phyloP scores from a whole-genome alignment of 2,888 invertebrate species.

The Baccha elongata region DNA sequence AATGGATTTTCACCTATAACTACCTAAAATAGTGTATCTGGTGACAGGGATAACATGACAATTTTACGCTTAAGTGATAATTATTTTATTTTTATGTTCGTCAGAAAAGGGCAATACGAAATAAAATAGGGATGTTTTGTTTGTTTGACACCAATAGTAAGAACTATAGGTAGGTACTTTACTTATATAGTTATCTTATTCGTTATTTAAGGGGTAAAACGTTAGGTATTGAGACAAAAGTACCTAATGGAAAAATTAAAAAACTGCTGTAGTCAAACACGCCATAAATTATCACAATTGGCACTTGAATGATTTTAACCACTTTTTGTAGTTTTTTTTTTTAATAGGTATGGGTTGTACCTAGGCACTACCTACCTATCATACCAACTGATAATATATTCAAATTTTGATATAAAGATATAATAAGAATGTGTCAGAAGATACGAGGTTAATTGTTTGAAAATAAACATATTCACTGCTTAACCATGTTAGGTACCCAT shows the following conservation, averaged over 20 bases:
- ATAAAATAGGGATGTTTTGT: constrained; percentile 25
- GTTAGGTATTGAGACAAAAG: too few relatives aligned
- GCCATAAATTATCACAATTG: constrained; percentile 77
- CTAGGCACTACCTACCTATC: too few relatives aligned
- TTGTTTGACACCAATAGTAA: constrained; percentile 15
- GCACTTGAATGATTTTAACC: constrained; percentile 37
- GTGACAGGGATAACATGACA: constrained; percentile 76
- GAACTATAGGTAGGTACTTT: neutral
- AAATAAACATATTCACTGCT: constrained; percentile 28
- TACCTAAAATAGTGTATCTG: constrained; percentile 23
- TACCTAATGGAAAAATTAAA: constrained; percentile 26
- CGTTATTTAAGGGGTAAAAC: neutral
- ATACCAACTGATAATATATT: constrained; percentile 47
- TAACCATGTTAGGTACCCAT: too few relatives aligned
- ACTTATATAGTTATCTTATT: too few relatives aligned
- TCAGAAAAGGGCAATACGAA: constrained; percentile 6
- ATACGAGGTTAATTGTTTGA: constrained; percentile 46
- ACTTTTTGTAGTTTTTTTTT: constrained; percentile 8
- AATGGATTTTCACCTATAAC: constrained; percentile 5
- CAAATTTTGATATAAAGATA: constrained; percentile 63
- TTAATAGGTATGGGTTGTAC: too few relatives aligned
- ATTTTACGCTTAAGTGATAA: constrained; percentile 81
- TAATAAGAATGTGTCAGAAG: too few relatives aligned
- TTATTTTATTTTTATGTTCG: constrained; percentile 79
- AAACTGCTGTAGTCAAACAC: constrained; percentile 79